Evolutionary conservation across 2,113 vertebrate species (phyloP).

Genomic region (Amphilophus citrinellus): DNA sequence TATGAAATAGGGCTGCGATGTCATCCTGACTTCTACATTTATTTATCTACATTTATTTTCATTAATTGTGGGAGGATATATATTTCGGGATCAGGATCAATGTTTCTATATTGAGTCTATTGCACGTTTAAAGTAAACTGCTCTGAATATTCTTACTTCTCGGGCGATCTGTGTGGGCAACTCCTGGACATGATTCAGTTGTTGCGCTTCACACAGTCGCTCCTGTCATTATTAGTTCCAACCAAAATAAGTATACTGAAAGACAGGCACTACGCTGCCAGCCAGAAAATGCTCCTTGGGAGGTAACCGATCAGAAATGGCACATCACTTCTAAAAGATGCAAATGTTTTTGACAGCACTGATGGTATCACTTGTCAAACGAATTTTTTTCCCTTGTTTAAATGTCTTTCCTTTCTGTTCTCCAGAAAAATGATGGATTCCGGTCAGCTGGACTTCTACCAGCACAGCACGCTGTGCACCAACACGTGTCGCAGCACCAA

Average conservation of each 20-base stretch:
- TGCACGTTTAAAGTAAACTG: background rate
- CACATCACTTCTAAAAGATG: background rate
- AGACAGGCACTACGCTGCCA: background rate
- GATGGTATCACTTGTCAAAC: background rate
- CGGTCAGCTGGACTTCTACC: constrained; percentile 96
- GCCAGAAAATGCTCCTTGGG: background rate
- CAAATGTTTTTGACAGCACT: background rate
- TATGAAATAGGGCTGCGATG: no score
- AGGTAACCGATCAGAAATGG: background rate
- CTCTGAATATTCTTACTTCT: background rate
- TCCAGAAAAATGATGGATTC: constrained; percentile 99
- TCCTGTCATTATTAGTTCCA: background rate
- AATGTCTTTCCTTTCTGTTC: background rate
- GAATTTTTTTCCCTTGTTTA: background rate
- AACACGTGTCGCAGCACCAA: constrained; percentile 99
- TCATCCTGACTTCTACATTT: no score
- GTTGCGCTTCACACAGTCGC: background rate
- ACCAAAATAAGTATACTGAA: background rate
- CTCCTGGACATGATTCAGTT: background rate
- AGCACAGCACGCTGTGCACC: constrained; percentile 96
- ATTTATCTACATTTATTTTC: no score
- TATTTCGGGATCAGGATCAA: no score
- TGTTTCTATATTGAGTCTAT: background rate
- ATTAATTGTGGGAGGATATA: no score
- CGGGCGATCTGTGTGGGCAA: background rate